These are phyloP conservation scores for Euschistus heros DNA, from an alignment of 1,140 invertebrate species.

Conservation along the genomic window DNA sequence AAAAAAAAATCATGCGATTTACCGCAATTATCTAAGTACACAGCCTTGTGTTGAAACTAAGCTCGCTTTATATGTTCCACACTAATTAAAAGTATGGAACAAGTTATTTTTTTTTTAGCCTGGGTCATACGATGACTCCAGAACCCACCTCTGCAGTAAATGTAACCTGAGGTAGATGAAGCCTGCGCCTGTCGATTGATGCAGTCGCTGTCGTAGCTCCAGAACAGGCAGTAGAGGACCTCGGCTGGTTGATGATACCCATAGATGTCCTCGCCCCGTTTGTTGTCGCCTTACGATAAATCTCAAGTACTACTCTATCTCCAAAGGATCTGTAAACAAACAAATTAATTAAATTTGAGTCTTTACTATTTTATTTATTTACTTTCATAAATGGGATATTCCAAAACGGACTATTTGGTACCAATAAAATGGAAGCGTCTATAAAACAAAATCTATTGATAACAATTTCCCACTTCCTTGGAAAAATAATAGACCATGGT, in stretches of 20 bases:
- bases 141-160: slow-evolving; percentile 76
- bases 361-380: not conserved
- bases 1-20: slow-evolving; percentile 14
- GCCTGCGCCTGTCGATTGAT: slow-evolving; percentile 45
- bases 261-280: slow-evolving; percentile 27
- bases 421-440: too few species aligned
- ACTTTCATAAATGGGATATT: too few species aligned
- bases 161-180: slow-evolving; percentile 65
- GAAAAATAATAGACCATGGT: too few species aligned
- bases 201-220: slow-evolving; percentile 34
- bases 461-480: too few species aligned
- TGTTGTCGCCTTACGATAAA: slow-evolving; percentile 48
- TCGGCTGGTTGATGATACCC: slow-evolving; percentile 30
- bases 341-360: not conserved
- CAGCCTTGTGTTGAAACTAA: too few species aligned
- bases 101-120: not conserved
- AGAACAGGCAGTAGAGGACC: slow-evolving; percentile 43
- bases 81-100: too few species aligned
- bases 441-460: too few species aligned
- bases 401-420: not conserved
- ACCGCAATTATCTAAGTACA: too few species aligned
- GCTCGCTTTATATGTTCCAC: too few species aligned
- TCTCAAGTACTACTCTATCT: slow-evolving; percentile 59
- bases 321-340: slow-evolving; percentile 47
- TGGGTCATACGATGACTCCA: slow-evolving; percentile 39